Base-by-base conservation (phyloP, 2,113 vertebrate species). In the Fulmarus glacialis region DNA sequence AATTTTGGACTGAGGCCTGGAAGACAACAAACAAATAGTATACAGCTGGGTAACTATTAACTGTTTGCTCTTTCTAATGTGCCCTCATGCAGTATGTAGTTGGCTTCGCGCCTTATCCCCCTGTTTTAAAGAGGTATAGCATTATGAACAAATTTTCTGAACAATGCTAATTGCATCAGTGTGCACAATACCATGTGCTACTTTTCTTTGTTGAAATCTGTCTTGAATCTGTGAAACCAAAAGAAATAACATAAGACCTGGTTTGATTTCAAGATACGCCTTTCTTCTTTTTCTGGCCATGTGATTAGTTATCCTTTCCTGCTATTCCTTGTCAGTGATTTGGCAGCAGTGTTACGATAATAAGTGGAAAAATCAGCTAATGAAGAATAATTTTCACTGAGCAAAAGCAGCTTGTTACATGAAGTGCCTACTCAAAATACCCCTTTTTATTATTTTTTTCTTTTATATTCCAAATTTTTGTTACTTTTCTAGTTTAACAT, bases 111-210 rank as follows among this genome's bases (percentile, higher is more conserved):
- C 38, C 38, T 58, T 48, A 9, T 1, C 8, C 15, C 21, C 8
- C 9, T 17, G 2, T 48, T 82, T 59, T 40, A 12, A 43, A 50
- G 68, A 79, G 8, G 6, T 47, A 13, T 9, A 71, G 29, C 9
- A 32, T 40, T 62, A 30, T n/a, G 14, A 79, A 50, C 18, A 32
- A 27, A 4, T 43, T 47, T 68, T 40, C 18, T 77, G 63, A 34
- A 6, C 5, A 4, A 6, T 52, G 15, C 17, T 55, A 8, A 29
- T 19, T 30, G 12, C 42, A 63, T 62, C 21, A 20, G 9, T 7
- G 15, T 87, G 53, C 23, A 50, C 29, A 74, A 4, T 9, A 17
- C 21, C 9, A 4, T 0, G 0, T 18, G 9, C 29, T 47, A 15
- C 12, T 68, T 56, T 19, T 7, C 32, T 38, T n/a, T 58, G 23